Percentiles rank a stretch among this genome's conserved stretches.
Evolutionary conservation across 2,113 vertebrate species (phyloP).

Genomic region (Gulo gulo): DNA sequence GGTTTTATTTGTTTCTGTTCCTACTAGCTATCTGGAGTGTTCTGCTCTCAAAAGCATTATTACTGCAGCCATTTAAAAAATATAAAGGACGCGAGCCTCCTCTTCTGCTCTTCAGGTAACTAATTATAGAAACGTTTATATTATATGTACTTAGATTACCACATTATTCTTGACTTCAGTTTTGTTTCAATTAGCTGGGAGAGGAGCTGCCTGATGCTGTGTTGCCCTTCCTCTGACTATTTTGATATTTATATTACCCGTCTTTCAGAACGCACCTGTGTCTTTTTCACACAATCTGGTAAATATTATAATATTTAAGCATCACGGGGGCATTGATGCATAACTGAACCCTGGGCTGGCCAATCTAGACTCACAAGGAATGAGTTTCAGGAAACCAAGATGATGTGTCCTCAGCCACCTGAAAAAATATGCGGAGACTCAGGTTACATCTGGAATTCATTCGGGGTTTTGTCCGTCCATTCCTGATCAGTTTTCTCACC

Average conservation of each 20-base stretch:
- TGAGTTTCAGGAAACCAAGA: conserved; percentile 49
- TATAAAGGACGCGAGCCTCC: neutral
- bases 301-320: conserved; percentile 65
- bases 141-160: neutral
- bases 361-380: conserved; percentile 50
- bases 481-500: conserved; percentile 42
- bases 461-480: conserved; percentile 12
- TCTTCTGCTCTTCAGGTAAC: neutral
- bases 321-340: conserved; percentile 20
- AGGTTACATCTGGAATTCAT: conserved; percentile 70
- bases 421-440: conserved; percentile 65
- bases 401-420: conserved; percentile 64
- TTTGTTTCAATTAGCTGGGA: neutral
- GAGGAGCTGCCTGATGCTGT: neutral
- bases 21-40: neutral
- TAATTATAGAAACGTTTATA: neutral
- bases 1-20: neutral
- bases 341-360: conserved; percentile 38
- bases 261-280: conserved; percentile 56
- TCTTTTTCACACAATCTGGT: conserved; percentile 62
- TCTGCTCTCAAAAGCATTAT: neutral
- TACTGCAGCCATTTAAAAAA: neutral
- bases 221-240: conserved; percentile 38
- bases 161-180: conserved; percentile 9
- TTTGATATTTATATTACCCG: conserved; percentile 25